Conservation (phyloP, 2,113 vertebrate species). For the Capricornis sumatraensis region DNA sequence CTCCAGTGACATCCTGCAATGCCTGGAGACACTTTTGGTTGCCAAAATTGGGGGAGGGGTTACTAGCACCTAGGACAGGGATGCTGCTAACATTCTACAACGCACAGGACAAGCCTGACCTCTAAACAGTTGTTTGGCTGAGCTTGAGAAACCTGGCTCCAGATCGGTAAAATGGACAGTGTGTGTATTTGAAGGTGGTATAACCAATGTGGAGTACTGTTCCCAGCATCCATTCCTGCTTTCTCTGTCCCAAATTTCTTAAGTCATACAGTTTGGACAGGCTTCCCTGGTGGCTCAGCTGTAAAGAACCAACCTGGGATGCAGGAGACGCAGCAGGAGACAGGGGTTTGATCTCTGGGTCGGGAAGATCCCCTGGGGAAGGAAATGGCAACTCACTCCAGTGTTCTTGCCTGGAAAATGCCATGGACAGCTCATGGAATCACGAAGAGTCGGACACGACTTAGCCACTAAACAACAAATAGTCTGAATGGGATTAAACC, state of each 20-base stretch:
- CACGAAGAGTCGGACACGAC: not conserved
- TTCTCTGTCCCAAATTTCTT: not conserved
- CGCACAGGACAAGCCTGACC: not conserved
- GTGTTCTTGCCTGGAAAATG: not conserved
- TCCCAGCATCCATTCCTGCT: no score
- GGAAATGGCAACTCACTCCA: not conserved
- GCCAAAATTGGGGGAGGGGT: not conserved
- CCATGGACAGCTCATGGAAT: not conserved
- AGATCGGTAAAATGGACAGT: not conserved
- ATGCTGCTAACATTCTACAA: not conserved
- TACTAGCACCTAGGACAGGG: not conserved
- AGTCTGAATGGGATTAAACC: not conserved
- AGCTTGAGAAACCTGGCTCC: not conserved
- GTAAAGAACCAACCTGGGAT: not conserved
- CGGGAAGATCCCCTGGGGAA: not conserved
- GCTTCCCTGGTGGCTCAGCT: not conserved
- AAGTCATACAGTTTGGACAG: not conserved
- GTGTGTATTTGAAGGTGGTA: not conserved
- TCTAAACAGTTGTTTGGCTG: not conserved
- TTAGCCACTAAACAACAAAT: not conserved
- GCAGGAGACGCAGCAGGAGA: not conserved
- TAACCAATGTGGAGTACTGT: not conserved
- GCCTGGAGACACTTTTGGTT: not conserved
- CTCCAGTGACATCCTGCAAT: not conserved
- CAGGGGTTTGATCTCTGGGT: not conserved